These are phyloP conservation scores for Cryptocheilus praepositus DNA, from an alignment of 2,888 invertebrate genomes.

Conservation along the genomic window DNA sequence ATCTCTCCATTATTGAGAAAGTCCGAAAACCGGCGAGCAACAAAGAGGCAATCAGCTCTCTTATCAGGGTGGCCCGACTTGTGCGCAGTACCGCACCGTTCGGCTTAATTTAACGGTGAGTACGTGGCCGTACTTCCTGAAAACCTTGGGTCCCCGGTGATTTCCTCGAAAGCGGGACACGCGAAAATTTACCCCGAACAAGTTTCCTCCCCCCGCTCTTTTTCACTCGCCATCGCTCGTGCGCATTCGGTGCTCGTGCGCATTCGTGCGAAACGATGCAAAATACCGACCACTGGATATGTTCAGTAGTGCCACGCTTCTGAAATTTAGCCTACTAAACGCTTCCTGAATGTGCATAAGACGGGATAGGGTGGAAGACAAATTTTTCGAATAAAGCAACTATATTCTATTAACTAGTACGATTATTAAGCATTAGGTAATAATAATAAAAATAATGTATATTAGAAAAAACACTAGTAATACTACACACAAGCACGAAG, in stretches of 20 bases:
- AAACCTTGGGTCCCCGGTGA: conserved; percentile 43
- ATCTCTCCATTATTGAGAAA: conserved; percentile 47
- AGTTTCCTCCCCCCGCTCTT: conserved; percentile 18
- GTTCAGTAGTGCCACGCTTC: no score
- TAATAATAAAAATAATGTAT: no score
- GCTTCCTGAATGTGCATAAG: no score
- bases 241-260: no score
- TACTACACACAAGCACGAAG: no score
- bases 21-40: conserved; percentile 38
- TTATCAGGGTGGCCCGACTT: conserved; percentile 49
- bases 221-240: not conserved
- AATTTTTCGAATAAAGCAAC: no score
- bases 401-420: no score
- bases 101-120: conserved; percentile 61
- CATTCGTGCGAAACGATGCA: no score
- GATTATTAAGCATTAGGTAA: no score
- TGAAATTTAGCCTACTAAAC: no score
- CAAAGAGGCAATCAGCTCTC: conserved; percentile 53
- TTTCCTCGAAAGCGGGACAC: conserved; percentile 41
- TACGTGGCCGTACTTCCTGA: conserved; percentile 51
- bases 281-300: not conserved
- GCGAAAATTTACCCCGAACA: conserved; percentile 39
- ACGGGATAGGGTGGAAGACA: no score
- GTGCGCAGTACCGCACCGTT: conserved; percentile 56
- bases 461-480: no score